A percentile compares a stretch with the other conserved stretches of the same genome.
Conservation (phyloP, 2,113 vertebrate species). For the Peucedramus taeniatus region DNA sequence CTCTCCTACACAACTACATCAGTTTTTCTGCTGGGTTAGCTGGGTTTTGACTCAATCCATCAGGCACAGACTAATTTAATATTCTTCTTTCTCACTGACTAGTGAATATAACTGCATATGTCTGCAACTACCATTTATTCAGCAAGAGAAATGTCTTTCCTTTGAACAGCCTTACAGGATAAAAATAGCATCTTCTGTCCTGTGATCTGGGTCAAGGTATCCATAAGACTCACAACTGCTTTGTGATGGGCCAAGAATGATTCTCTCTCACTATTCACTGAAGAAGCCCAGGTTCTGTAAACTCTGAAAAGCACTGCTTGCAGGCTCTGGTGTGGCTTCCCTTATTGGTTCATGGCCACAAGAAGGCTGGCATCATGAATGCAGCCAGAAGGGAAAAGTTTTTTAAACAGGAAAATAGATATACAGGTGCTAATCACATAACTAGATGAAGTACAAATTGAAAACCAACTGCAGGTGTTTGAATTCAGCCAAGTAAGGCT, state of each 20-base stretch:
- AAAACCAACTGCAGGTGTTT: not conserved
- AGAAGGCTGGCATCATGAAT: not conserved
- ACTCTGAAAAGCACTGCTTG: not conserved
- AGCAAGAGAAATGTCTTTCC: not conserved
- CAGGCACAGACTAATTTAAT: not conserved
- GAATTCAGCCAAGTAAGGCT: not conserved
- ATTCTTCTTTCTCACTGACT: not conserved
- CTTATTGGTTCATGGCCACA: not conserved
- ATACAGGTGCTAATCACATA: not conserved
- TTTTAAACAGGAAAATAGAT: not conserved
- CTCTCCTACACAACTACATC: not conserved
- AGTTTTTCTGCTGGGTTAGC: not conserved
- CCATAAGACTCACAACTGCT: rapidly evolving
- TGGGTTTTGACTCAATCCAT: not conserved
- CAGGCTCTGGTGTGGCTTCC: not conserved
- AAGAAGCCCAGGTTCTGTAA: not conserved
- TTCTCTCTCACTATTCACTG: not conserved
- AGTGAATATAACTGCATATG: not conserved
- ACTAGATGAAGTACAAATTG: not conserved
- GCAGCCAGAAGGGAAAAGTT: not conserved
- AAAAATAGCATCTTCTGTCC: not conserved
- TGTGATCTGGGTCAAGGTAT: not conserved
- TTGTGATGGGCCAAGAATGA: not conserved
- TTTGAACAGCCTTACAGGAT: not conserved
- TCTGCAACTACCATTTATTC: not conserved